Evolutionary conservation across 2,888 invertebrate species (phyloP).

Genomic region (Netelia melanura): DNA sequence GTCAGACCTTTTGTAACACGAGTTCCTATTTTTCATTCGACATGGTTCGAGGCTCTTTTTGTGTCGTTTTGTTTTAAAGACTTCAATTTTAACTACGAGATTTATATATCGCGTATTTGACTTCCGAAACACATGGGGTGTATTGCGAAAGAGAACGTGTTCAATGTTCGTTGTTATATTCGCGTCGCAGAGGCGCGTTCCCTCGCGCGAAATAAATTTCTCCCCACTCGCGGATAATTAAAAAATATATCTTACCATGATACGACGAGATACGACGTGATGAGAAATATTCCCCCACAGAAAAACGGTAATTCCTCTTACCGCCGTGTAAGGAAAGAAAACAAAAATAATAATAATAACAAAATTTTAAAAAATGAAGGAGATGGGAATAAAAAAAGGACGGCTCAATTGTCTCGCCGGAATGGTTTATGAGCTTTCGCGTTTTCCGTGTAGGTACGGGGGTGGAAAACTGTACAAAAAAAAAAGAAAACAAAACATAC

Average conservation of each 20-base stretch:
- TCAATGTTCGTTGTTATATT: neutral
- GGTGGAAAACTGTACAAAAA: neutral
- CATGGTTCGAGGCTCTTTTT: neutral
- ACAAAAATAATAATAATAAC: neutral
- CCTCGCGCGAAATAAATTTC: neutral
- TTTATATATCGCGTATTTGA: slow-evolving; percentile 22
- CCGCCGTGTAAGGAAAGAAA: neutral
- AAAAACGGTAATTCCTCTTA: neutral
- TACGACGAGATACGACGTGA: neutral
- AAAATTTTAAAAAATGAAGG: neutral
- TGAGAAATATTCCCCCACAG: neutral
- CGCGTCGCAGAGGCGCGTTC: neutral
- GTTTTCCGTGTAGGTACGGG: too few relatives aligned
- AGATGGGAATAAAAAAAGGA: neutral
- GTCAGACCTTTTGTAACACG: slow-evolving; percentile 5
- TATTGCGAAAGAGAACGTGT: neutral
- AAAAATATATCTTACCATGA: neutral
- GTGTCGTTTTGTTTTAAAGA: slow-evolving; percentile 4
- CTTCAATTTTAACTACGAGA: slow-evolving; percentile 33
- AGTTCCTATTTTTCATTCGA: slow-evolving; percentile 26
- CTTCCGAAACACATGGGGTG: slow-evolving; percentile 2
- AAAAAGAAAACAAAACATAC: neutral
- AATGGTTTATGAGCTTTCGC: too few relatives aligned
- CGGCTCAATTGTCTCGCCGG: neutral
- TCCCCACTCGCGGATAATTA: neutral